Percentiles rank a stretch among this genome's conserved stretches.
Conservation (phyloP, 2,888 invertebrate genomes). For the Crioceris asparagi region DNA sequence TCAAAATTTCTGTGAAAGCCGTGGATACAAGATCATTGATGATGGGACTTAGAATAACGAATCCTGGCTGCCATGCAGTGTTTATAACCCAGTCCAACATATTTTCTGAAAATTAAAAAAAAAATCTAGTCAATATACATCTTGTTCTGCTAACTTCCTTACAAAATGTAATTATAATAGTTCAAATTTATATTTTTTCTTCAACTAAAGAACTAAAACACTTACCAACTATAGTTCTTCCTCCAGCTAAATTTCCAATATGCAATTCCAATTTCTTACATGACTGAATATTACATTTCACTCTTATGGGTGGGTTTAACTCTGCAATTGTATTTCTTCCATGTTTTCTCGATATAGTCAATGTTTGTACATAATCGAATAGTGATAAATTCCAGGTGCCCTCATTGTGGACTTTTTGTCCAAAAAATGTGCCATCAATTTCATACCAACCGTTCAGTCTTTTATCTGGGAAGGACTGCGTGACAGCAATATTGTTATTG, state of each 20-base stretch:
- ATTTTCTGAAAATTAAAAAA: conserved; percentile 43
- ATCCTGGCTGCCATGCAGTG: conserved; percentile 70
- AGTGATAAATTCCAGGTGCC: conserved; percentile 69
- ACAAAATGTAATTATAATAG: no score
- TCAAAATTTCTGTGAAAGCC: conserved; percentile 75
- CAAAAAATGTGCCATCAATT: conserved; percentile 51
- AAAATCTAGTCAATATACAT: conserved; percentile 5
- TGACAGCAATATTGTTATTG: conserved; percentile 56
- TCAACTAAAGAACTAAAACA: conserved; percentile 3
- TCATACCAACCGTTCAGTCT: conserved; percentile 58
- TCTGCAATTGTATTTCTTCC: conserved; percentile 31
- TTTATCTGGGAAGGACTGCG: conserved; percentile 77
- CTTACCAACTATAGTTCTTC: conserved; percentile 54
- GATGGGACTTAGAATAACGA: conserved; percentile 60
- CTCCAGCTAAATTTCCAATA: conserved; percentile 59
- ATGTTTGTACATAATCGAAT: conserved; percentile 55
- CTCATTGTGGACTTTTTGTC: conserved; percentile 48
- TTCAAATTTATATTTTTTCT: conserved; percentile 2
- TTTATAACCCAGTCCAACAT: conserved; percentile 69
- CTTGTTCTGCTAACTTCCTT: no score
- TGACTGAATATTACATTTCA: conserved; percentile 60
- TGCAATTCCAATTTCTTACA: conserved; percentile 71
- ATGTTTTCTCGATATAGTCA: conserved; percentile 48
- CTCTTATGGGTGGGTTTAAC: conserved; percentile 41
- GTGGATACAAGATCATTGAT: conserved; percentile 76